Conservation (phyloP, 2,888 invertebrate genomes). For the Prosopocoilus inquinatus region DNA sequence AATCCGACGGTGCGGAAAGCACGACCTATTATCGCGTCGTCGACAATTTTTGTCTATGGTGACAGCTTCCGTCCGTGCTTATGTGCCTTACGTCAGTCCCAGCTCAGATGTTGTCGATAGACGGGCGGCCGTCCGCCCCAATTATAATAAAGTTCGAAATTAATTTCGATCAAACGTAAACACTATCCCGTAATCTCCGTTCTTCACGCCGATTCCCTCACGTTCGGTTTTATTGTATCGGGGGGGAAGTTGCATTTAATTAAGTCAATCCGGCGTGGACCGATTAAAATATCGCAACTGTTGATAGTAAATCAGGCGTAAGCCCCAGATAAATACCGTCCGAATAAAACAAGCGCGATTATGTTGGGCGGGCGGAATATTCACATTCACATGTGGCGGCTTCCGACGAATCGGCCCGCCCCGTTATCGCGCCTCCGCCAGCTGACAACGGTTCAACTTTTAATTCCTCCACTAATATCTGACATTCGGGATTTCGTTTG, state of each 20-base stretch:
- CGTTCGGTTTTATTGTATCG: not conserved
- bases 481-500: constrained; percentile 36
- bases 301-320: constrained; percentile 43
- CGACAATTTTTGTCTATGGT: constrained; percentile 31
- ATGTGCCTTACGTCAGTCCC: constrained; percentile 30
- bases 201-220: not conserved
- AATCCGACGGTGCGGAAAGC: constrained; percentile 1
- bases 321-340: constrained; percentile 36
- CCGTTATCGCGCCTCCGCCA: constrained; percentile 36
- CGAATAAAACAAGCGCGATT: constrained; percentile 27
- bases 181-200: constrained; percentile 11
- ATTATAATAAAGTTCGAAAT: constrained; percentile 34
- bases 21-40: constrained; percentile 29
- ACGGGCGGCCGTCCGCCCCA: constrained; percentile 19
- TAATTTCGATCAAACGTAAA: constrained; percentile 32
- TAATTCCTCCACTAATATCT: constrained; percentile 40
- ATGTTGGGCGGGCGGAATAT: constrained; percentile 25
- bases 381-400: constrained; percentile 12
- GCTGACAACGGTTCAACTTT: constrained; percentile 40
- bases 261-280: constrained; percentile 20
- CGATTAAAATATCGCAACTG: constrained; percentile 33
- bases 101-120: constrained; percentile 30
- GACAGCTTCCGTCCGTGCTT: constrained; percentile 29
- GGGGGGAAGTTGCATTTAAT: constrained; percentile 13
- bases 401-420: constrained; percentile 5